phyloP scores from a whole-genome alignment of 2,888 invertebrate species.

The Phyllotreta cruciferae region DNA sequence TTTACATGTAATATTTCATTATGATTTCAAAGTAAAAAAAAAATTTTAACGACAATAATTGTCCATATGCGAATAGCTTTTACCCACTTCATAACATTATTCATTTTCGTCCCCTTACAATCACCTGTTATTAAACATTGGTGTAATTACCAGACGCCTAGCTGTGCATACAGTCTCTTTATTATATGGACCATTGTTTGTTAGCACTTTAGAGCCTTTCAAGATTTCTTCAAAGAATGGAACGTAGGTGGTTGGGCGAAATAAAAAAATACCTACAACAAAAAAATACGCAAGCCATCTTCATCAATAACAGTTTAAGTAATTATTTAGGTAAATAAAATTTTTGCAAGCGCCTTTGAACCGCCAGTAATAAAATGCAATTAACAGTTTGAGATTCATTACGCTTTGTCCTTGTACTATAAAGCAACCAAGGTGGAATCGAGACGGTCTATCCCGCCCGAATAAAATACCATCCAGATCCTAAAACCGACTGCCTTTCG shows the following conservation, averaged over 20 bases:
- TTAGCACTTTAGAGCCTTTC: background rate
- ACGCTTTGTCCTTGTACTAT: conserved; percentile 12
- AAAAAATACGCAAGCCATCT: too few relatives aligned
- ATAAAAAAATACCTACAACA: too few relatives aligned
- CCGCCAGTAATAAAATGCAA: background rate
- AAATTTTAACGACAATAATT: background rate
- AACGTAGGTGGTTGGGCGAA: too few relatives aligned
- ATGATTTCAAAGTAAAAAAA: too few relatives aligned
- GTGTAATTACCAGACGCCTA: conserved; percentile 2
- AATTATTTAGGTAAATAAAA: too few relatives aligned
- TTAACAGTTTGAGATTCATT: conserved; percentile 16
- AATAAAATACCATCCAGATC: conserved; percentile 14
- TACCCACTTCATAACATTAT: conserved; percentile 2
- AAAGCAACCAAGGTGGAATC: conserved; percentile 7
- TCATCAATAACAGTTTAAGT: too few relatives aligned
- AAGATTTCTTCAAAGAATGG: conserved; percentile 6
- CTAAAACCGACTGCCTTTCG: conserved; percentile 11
- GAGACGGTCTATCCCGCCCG: conserved; percentile 12
- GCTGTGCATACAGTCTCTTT: conserved; percentile 3
- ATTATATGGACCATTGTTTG: conserved; percentile 10
- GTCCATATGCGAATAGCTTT: background rate
- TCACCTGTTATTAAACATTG: conserved; percentile 5
- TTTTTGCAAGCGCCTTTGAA: too few relatives aligned
- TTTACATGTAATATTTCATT: too few relatives aligned
- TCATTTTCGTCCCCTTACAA: conserved; percentile 10